Percentiles rank a stretch among this genome's conserved stretches.
These are phyloP conservation scores for Pygoscelis antarcticus DNA, from an alignment of 2,113 vertebrate genomes.

Conservation along the genomic window DNA sequence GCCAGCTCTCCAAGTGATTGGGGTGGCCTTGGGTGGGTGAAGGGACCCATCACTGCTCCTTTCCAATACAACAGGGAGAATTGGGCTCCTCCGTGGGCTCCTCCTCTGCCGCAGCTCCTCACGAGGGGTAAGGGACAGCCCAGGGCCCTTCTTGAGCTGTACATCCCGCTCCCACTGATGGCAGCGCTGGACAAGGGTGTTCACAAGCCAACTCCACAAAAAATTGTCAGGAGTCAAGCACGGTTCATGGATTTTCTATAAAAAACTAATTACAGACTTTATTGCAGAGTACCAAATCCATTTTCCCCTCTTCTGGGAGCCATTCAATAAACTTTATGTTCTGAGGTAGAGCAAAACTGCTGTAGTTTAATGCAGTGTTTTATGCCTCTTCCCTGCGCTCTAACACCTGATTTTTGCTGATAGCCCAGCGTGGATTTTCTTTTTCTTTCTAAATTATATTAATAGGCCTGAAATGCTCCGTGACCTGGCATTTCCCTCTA, in stretches of 20 bases:
- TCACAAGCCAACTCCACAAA: background rate
- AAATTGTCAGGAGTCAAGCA: background rate
- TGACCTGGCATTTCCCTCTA: background rate
- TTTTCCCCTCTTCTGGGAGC: slow-evolving; percentile 36
- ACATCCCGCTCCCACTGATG: rapidly evolving
- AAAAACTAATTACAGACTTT: slow-evolving; percentile 31
- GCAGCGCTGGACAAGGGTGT: background rate
- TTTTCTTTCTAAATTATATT: slow-evolving; percentile 14
- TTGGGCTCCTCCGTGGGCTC: background rate
- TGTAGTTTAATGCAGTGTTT: slow-evolving; percentile 7
- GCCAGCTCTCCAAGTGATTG: rapidly evolving
- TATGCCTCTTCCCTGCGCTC: background rate
- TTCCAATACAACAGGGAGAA: background rate
- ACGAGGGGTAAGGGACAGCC: background rate
- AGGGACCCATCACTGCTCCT: background rate
- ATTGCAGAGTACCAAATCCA: slow-evolving; percentile 1
- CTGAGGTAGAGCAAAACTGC: slow-evolving; percentile 21
- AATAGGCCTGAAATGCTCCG: background rate
- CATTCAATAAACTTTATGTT: slow-evolving; percentile 44
- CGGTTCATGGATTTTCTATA: background rate
- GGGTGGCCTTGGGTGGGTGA: background rate
- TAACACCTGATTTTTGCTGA: slow-evolving; percentile 22
- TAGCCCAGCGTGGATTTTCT: background rate
- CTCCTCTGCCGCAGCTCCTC: background rate
- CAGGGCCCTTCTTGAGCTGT: background rate